These are phyloP conservation scores for Lathronympha strigana DNA, from an alignment of 2,888 invertebrate species.

Conservation along the genomic window DNA sequence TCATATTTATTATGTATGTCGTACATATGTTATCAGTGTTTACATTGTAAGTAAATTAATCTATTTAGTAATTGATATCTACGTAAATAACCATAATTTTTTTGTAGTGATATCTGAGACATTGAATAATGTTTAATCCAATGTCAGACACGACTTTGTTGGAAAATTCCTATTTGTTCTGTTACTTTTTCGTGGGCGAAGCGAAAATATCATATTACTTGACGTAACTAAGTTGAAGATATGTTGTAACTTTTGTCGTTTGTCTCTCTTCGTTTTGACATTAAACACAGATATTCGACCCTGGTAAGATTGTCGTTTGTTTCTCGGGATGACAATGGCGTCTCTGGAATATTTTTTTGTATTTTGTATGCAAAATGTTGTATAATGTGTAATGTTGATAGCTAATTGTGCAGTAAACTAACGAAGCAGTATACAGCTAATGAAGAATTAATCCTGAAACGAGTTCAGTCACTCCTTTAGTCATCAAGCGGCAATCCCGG, in stretches of 20 bases:
- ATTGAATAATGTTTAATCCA: background rate
- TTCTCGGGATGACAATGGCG: too few relatives aligned
- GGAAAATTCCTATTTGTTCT: background rate
- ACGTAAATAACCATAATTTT: background rate
- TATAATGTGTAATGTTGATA: too few relatives aligned
- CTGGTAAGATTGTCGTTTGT: too few relatives aligned
- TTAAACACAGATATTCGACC: background rate
- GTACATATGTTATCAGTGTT: conserved; percentile 8
- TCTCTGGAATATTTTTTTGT: too few relatives aligned
- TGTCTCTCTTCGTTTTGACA: background rate
- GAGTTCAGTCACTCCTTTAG: too few relatives aligned
- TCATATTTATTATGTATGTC: background rate
- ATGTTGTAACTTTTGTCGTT: conserved; percentile 7
- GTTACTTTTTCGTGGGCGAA: background rate
- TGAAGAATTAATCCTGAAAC: too few relatives aligned
- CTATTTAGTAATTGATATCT: conserved; percentile 2
- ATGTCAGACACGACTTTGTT: background rate
- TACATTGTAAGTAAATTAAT: conserved; percentile 1
- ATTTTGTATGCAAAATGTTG: too few relatives aligned
- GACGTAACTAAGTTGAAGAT: background rate
- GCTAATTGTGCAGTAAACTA: too few relatives aligned
- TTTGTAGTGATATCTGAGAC: background rate
- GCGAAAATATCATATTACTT: background rate
- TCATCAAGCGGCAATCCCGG: too few relatives aligned
- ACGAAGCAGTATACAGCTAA: too few relatives aligned